Conservation (phyloP, 1,140 invertebrate species). For the Trigoniulus corallinus region DNA sequence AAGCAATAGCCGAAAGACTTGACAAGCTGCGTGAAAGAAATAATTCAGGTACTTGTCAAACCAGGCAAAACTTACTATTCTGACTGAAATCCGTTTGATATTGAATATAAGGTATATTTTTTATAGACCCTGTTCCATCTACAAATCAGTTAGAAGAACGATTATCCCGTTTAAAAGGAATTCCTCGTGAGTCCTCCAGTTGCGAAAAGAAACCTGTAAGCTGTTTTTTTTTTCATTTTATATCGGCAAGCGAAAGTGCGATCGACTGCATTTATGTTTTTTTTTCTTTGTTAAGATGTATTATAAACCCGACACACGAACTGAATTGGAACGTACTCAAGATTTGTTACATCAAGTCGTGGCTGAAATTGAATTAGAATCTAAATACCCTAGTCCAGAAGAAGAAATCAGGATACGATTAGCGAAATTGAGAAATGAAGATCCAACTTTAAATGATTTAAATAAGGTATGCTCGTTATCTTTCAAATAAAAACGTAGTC, state of each 20-base stretch:
- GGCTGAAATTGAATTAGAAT: conserved; percentile 11
- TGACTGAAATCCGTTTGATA: neutral
- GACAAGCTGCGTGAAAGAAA: conserved; percentile 8
- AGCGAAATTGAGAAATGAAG: conserved; percentile 9
- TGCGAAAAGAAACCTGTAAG: no score
- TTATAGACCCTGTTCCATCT: neutral
- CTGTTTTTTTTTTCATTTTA: no score
- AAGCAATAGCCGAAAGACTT: conserved; percentile 8
- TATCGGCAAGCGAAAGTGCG: no score
- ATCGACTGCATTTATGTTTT: no score
- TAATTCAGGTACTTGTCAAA: no score
- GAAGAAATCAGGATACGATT: conserved; percentile 13
- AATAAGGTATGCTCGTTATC: conserved; percentile 1
- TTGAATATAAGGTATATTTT: neutral
- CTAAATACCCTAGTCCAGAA: conserved; percentile 11
- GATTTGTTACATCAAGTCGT: conserved; percentile 9
- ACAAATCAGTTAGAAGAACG: neutral
- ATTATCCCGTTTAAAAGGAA: conserved; percentile 8
- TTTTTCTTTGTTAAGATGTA: conserved; percentile 1
- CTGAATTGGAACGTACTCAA: conserved; percentile 8
- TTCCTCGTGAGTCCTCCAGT: no score
- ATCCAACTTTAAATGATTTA: conserved; percentile 7
- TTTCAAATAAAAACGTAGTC: neutral
- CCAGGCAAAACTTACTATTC: neutral
- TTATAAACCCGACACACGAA: conserved; percentile 3